Percentiles rank a stretch among this genome's conserved stretches.
Conservation (phyloP, 64 coral and sea anemone genomes). For the Montipora cactus region DNA sequence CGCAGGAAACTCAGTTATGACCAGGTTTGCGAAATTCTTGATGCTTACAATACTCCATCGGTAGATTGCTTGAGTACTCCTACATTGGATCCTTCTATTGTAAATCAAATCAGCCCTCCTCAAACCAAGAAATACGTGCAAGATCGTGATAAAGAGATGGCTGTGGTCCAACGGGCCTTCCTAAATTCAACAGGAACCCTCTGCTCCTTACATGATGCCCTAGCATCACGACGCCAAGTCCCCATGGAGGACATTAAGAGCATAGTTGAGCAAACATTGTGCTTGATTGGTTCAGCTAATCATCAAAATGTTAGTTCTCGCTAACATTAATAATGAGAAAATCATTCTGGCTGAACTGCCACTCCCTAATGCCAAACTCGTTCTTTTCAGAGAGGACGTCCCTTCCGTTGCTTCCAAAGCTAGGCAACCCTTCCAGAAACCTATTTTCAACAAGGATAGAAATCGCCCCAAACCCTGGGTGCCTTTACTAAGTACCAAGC, state of each 20-base stretch:
- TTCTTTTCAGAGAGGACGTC: constrained; percentile 48
- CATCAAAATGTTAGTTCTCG: not conserved
- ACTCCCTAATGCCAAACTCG: constrained; percentile 43
- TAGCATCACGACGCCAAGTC: too few species aligned
- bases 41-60: not conserved
- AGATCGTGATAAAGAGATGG: not conserved
- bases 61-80: not conserved
- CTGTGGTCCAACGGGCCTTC: not conserved
- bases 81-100: not conserved
- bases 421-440: not conserved
- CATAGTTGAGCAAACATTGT: too few species aligned
- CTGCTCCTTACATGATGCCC: too few species aligned
- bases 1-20: not conserved
- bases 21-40: not conserved
- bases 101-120: not conserved
- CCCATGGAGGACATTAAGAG: too few species aligned
- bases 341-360: constrained; percentile 15
- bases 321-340: constrained; percentile 36
- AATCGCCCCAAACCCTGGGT: too few species aligned
- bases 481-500: too few species aligned
- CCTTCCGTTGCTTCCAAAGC: constrained; percentile 41
- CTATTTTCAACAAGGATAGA: not conserved
- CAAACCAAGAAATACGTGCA: not conserved
- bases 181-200: too few species aligned
- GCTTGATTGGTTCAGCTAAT: too few species aligned